Conservation (phyloP, 2,888 invertebrate species). For the Malthinus seriepunctatus region DNA sequence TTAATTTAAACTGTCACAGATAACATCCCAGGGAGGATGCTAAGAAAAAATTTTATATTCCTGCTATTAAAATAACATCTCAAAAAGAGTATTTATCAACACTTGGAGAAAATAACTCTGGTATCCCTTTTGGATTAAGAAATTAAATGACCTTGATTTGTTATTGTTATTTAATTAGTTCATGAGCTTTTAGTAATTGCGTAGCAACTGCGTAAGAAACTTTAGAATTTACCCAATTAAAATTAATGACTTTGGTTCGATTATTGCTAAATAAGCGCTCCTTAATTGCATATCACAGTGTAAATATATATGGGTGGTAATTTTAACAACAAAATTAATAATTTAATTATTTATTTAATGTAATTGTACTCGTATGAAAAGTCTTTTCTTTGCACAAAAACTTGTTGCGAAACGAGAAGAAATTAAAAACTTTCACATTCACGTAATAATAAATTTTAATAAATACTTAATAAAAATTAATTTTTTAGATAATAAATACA, state of each 20-base stretch:
- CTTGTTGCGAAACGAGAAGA: conserved; percentile 23
- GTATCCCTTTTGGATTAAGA: conserved; percentile 33
- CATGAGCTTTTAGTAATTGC: conserved; percentile 43
- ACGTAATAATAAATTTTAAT: too few species aligned
- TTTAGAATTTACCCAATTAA: conserved; percentile 44
- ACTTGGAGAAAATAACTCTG: conserved; percentile 20
- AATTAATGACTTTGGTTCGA: conserved; percentile 47
- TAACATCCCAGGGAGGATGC: too few species aligned
- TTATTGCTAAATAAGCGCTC: conserved; percentile 42
- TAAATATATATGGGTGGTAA: conserved; percentile 10
- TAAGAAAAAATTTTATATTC: too few species aligned
- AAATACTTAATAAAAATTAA: too few species aligned
- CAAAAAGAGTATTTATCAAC: not conserved
- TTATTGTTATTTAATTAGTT: conserved; percentile 44
- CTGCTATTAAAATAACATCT: conserved; percentile 11
- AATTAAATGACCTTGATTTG: conserved; percentile 31
- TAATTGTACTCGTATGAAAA: too few species aligned
- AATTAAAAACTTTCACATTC: conserved; percentile 21
- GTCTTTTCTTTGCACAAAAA: not conserved
- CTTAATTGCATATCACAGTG: conserved; percentile 39
- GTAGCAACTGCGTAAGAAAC: conserved; percentile 41
- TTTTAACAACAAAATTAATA: too few species aligned
- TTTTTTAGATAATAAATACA: too few species aligned
- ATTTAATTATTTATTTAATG: too few species aligned
- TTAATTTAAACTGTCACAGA: too few species aligned